These are phyloP conservation scores for Argentina silus DNA, from an alignment of 2,797 vertebrate species.

Conservation along the genomic window DNA sequence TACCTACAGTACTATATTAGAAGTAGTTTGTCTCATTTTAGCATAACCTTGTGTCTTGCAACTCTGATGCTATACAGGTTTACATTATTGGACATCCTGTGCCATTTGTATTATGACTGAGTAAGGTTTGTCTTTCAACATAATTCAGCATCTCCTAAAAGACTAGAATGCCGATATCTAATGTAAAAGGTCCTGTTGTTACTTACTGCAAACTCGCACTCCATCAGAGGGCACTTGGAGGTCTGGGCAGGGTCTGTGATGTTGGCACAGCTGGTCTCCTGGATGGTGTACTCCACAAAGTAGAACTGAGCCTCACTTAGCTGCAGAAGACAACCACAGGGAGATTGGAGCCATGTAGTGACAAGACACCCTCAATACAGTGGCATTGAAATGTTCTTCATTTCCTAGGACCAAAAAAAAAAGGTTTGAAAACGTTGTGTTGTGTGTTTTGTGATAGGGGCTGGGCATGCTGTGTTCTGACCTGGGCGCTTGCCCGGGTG, in stretches of 20 bases:
- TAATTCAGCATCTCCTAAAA: neutral
- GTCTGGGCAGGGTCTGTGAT: slow-evolving; percentile 9
- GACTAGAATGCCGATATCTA: neutral
- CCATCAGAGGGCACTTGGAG: slow-evolving; percentile 66
- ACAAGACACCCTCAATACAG: slow-evolving; percentile 14
- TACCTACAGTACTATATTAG: no score
- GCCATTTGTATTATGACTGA: no score
- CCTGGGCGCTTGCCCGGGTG: slow-evolving; percentile 48
- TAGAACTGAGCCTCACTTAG: slow-evolving; percentile 35
- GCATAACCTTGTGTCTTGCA: neutral
- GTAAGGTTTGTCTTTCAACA: neutral
- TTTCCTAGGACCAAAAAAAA: neutral
- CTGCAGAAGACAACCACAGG: slow-evolving; percentile 36
- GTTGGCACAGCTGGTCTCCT: slow-evolving; percentile 66
- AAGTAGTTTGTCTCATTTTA: no score
- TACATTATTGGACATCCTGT: no score
- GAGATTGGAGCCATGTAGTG: neutral
- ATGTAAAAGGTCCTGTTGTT: neutral
- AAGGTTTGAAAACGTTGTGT: neutral
- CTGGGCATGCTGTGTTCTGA: slow-evolving; percentile 27
- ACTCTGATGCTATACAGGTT: no score
- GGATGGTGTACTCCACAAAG: slow-evolving; percentile 61
- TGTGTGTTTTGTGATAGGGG: neutral
- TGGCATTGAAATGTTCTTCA: neutral
- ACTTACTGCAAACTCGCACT: slow-evolving; percentile 80